Conservation (phyloP, 2,888 invertebrate genomes). For the Orthosia cruda region DNA sequence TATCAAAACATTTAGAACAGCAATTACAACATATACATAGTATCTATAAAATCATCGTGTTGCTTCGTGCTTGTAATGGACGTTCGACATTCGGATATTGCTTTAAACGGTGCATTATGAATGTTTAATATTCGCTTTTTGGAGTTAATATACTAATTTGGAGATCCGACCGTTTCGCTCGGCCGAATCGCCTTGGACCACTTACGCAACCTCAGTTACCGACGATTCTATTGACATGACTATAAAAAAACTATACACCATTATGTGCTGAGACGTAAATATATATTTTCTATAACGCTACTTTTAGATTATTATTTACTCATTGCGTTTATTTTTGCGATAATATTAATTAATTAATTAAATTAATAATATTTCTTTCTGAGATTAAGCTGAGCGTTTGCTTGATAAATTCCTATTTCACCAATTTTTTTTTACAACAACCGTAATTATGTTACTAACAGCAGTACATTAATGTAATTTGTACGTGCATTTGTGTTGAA, state of each 20-base stretch:
- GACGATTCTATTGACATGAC: slow-evolving; percentile 67
- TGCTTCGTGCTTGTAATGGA: slow-evolving; percentile 33
- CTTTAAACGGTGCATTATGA: slow-evolving; percentile 37
- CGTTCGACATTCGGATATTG: slow-evolving; percentile 13
- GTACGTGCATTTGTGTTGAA: slow-evolving; percentile 74
- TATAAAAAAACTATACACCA: slow-evolving; percentile 40
- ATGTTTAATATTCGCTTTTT: slow-evolving; percentile 52
- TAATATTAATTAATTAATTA: too few relatives aligned
- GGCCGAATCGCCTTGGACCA: slow-evolving; percentile 85
- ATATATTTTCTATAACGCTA: slow-evolving; percentile 6
- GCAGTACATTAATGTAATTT: slow-evolving; percentile 63
- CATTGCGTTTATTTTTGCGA: slow-evolving; percentile 26
- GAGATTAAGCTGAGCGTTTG: slow-evolving; percentile 56
- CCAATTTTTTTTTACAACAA: slow-evolving; percentile 62
- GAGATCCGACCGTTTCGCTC: slow-evolving; percentile 77
- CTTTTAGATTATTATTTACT: slow-evolving; percentile 7
- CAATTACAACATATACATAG: not conserved
- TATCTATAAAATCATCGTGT: slow-evolving; percentile 6
- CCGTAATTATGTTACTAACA: slow-evolving; percentile 63
- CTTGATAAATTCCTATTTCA: slow-evolving; percentile 61
- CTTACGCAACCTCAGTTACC: slow-evolving; percentile 79
- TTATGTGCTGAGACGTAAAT: slow-evolving; percentile 16
- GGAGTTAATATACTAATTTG: slow-evolving; percentile 71
- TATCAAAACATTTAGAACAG: slow-evolving; percentile 15
- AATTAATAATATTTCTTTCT: slow-evolving; percentile 28